Base-by-base conservation (phyloP, 1,140 invertebrate genomes). In the Bicyclus anynana region DNA sequence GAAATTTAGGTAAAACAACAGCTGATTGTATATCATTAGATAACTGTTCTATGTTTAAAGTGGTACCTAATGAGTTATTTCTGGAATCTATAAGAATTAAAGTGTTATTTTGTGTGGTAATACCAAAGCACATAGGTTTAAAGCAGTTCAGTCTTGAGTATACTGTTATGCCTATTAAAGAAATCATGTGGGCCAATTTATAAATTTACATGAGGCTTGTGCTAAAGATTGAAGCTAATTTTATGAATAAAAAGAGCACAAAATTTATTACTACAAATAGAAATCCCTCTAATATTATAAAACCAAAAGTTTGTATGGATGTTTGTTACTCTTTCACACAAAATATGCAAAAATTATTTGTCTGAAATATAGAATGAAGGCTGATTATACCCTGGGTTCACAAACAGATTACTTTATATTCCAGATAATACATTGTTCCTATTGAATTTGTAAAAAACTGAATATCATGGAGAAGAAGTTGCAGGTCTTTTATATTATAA, bases 1-100 rank as follows among this genome's bases (percentile, higher is more conserved):
- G 84, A 85, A 82, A 87, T 79, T 79, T 85, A 85, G 84, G 84
- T 87, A 84, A 82, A 57, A 13, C n/a, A 47, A 47, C 44, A 47
- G 44, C 37, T 40, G 37, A 40, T 40, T 10, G 1, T 5, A 40
- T 40, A 6, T 17, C 12, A 40, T 5, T 40, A 16, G 17, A 4
- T 17, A 17, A 40, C 17, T 37, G 5, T 37, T 37, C 26, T 12
- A 29, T 7, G 5, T 12, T 33, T 12, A 33, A 33, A 33, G 3
- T 33, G 29, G 4, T 1, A 17, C 37, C 16, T 38, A 17, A 5
- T 7, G 5, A 17, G 13, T 7, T 40, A 18, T 14, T 40, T 40
- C 13, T 40, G 10, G 37, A 40, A 17, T 40, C 13, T 40, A 14
- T 40, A 3, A 4, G 10, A 14, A 17, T 40, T 13, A 14, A 17